Conservation (phyloP, 2,888 invertebrate genomes). For the Xestia xanthographa region DNA sequence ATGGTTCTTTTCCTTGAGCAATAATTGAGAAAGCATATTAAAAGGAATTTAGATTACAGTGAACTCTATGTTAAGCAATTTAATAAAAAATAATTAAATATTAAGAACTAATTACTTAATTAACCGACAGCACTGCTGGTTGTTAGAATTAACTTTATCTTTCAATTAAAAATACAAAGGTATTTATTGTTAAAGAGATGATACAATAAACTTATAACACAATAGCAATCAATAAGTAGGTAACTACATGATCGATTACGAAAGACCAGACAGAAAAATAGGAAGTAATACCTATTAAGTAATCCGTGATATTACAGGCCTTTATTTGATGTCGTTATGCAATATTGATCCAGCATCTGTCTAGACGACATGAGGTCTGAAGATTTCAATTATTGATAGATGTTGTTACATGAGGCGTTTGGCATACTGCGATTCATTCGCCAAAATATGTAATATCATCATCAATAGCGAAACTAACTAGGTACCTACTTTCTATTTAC, state of each 20-base stretch:
- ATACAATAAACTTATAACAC: slow-evolving; percentile 20
- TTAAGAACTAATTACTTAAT: slow-evolving; percentile 24
- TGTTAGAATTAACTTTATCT: slow-evolving; percentile 25
- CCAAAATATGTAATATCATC: slow-evolving; percentile 79
- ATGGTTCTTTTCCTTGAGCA: not conserved
- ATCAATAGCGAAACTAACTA: slow-evolving; percentile 79
- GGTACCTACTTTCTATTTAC: slow-evolving; percentile 86
- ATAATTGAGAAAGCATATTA: slow-evolving; percentile 23
- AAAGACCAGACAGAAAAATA: slow-evolving; percentile 37
- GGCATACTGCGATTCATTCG: slow-evolving; percentile 64
- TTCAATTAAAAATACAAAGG: slow-evolving; percentile 3
- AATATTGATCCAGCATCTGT: slow-evolving; percentile 58
- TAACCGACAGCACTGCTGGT: slow-evolving; percentile 19
- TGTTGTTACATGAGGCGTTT: slow-evolving; percentile 52
- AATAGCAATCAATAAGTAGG: slow-evolving; percentile 34
- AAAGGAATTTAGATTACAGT: slow-evolving; percentile 17
- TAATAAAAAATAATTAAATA: not conserved
- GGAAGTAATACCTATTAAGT: slow-evolving; percentile 47
- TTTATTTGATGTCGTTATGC: slow-evolving; percentile 53
- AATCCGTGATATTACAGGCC: slow-evolving; percentile 37
- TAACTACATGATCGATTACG: slow-evolving; percentile 39
- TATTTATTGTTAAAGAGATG: slow-evolving; percentile 35
- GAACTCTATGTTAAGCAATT: slow-evolving; percentile 19
- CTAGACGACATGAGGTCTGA: slow-evolving; percentile 51
- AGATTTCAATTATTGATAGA: slow-evolving; percentile 69